These are phyloP conservation scores for Nasonia longicornis DNA, from an alignment of 1,140 invertebrate species.

Conservation along the genomic window DNA sequence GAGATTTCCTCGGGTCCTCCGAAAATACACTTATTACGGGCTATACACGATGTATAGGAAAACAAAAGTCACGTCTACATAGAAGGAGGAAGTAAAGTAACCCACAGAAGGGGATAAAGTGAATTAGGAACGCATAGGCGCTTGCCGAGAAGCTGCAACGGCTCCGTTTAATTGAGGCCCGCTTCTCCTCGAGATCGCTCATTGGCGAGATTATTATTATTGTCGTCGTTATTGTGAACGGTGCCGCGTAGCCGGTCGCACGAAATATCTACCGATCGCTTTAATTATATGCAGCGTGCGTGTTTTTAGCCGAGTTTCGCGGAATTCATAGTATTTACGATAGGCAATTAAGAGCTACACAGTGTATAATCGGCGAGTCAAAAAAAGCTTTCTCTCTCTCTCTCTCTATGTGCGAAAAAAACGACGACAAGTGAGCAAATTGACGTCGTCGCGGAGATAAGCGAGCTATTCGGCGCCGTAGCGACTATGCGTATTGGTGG, in stretches of 20 bases:
- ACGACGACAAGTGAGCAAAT: background rate
- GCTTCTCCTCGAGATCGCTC: constrained; percentile 31
- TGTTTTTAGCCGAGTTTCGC: background rate
- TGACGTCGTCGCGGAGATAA: constrained; percentile 14
- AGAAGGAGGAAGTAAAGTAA: constrained; percentile 35
- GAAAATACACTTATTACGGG: background rate
- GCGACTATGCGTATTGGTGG: background rate
- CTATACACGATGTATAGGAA: background rate
- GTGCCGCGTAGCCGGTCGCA: constrained; percentile 51
- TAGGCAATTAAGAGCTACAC: background rate
- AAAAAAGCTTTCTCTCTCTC: background rate
- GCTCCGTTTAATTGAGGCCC: constrained; percentile 20
- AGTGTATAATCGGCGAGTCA: too few species aligned
- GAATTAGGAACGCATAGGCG: constrained; percentile 6
- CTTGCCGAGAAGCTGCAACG: background rate
- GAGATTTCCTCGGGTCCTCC: background rate
- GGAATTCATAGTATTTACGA: background rate
- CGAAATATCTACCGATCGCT: constrained; percentile 39
- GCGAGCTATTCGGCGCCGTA: constrained; percentile 9
- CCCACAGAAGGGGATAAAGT: constrained; percentile 14
- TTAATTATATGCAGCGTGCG: background rate
- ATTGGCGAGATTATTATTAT: constrained; percentile 53
- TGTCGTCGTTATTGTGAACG: constrained; percentile 57
- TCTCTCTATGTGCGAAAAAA: background rate
- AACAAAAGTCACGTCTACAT: background rate